phyloP scores from a whole-genome alignment of 1,140 invertebrate genomes.

The Solenopsis invicta region DNA sequence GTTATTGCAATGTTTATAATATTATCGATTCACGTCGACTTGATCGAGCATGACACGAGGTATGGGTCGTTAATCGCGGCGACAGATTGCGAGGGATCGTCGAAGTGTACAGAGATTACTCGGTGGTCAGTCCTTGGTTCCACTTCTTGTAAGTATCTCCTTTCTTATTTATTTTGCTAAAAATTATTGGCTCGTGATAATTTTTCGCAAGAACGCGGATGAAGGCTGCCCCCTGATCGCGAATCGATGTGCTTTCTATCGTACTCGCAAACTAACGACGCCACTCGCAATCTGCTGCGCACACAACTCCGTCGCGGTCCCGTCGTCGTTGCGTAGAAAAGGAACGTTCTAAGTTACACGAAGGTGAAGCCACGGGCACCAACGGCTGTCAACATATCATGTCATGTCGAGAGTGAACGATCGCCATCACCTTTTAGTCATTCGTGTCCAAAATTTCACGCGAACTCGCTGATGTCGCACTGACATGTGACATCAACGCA shows the following conservation, averaged over 20 bases:
- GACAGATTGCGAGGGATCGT: conserved; percentile 75
- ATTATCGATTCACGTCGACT: conserved; percentile 79
- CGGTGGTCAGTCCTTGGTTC: neutral
- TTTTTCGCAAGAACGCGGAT: conserved; percentile 36
- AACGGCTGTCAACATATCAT: conserved; percentile 82
- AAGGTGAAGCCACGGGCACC: conserved; percentile 61
- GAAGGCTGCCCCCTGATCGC: conserved; percentile 21
- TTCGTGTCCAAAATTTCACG: conserved; percentile 85
- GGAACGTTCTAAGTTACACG: conserved; percentile 35
- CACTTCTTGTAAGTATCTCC: conserved; percentile 61
- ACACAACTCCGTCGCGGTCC: conserved; percentile 77
- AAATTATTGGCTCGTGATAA: conserved; percentile 50
- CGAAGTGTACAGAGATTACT: conserved; percentile 14
- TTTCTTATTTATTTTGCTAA: conserved; percentile 78
- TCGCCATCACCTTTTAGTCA: conserved; percentile 86
- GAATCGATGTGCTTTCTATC: conserved; percentile 10
- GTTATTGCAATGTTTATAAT: conserved; percentile 86
- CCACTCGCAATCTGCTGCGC: conserved; percentile 76
- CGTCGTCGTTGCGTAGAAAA: conserved; percentile 55
- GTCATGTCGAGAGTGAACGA: conserved; percentile 85
- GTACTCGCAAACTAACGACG: conserved; percentile 39
- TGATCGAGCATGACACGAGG: conserved; percentile 74
- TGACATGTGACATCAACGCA: conserved; percentile 80
- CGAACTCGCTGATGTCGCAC: conserved; percentile 82
- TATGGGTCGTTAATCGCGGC: conserved; percentile 71